Evolutionary conservation across 2,797 vertebrate genomes (phyloP).

Genomic region (Sylvilagus floridanus): DNA sequence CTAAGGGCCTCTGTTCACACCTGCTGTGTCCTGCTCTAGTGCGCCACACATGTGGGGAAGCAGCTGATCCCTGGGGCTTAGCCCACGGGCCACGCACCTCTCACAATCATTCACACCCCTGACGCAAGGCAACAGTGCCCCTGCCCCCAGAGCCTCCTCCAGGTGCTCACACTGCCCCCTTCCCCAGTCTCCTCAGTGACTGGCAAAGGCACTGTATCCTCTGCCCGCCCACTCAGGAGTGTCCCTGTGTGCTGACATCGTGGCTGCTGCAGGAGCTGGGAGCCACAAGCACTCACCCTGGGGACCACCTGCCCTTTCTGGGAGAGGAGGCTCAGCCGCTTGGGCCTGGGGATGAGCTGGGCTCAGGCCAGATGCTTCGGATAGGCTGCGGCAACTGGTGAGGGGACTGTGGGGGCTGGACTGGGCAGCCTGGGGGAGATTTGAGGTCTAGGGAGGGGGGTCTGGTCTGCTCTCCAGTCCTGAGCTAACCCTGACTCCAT

Average conservation of each 20-base stretch:
- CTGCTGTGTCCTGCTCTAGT: neutral
- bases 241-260: slow-evolving; percentile 91
- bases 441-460: neutral
- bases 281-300: slow-evolving; percentile 74
- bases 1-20: neutral
- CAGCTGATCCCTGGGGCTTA: neutral
- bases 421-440: neutral
- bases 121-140: rapidly evolving
- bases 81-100: neutral
- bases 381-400: slow-evolving; percentile 92
- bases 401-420: neutral
- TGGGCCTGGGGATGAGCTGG: slow-evolving; percentile 88
- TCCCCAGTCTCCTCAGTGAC: neutral
- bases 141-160: neutral
- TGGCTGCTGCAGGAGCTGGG: slow-evolving; percentile 86
- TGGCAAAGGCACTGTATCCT: neutral
- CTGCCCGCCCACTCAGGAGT: slow-evolving; percentile 87
- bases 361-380: slow-evolving; percentile 87
- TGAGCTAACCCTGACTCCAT: neutral
- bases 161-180: rapidly evolving
- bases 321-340: slow-evolving; percentile 70
- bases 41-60: neutral
- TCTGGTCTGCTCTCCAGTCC: neutral
- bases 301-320: slow-evolving; percentile 73
- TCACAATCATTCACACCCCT: neutral